Base-by-base conservation (phyloP, 2,113 vertebrate species). In the Calyptommatus sinebrachiatus region DNA sequence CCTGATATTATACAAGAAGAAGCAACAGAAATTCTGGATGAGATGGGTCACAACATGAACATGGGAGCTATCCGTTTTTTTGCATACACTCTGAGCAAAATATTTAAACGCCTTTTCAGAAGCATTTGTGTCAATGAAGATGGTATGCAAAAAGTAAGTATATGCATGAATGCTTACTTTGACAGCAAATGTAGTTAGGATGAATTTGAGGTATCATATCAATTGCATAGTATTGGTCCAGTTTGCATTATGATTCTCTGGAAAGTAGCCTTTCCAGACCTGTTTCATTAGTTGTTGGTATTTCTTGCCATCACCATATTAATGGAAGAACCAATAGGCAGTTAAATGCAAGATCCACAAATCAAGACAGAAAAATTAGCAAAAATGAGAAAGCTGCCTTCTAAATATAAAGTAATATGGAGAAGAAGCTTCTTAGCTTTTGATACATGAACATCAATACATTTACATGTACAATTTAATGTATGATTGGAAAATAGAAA, bases 51-150 rank as follows among this genome's bases (percentile, higher is more conserved):
- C 48, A 92, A 94, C 5, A 91, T 97, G 88, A 96, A 96, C 28
- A 92, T 99, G 85, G 95, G 97, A 91, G 93, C 96, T 8, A 53
- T 99, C 65, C 95, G 98, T 21, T 96, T 99, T 92, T 99, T 99
- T 74, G 97, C 97, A 83, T 98, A 97, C 87, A 88, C 84, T 1
- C 93, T 99, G 83, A 96, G 93, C 91, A 99, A 99, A 89, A 93
- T 97, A 92, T 99, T 99, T 86, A 99, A 99, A 86, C 90, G 93
- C 0, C 94, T 99, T 88, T 99, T 97, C 91, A 96, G 92, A 69
- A 97, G 95, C 84, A 96, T 99, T 85, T 94, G 94, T 75, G 96
- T 99, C 63, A 99, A 99, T 68, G 97, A 99, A 88, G 98, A 99
- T 83, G 98, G 98, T 78, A 95, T 99, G 86, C 98, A 98, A 90